These are phyloP conservation scores for Burhinus bistriatus DNA, from an alignment of 2,113 vertebrate genomes.

Conservation along the genomic window DNA sequence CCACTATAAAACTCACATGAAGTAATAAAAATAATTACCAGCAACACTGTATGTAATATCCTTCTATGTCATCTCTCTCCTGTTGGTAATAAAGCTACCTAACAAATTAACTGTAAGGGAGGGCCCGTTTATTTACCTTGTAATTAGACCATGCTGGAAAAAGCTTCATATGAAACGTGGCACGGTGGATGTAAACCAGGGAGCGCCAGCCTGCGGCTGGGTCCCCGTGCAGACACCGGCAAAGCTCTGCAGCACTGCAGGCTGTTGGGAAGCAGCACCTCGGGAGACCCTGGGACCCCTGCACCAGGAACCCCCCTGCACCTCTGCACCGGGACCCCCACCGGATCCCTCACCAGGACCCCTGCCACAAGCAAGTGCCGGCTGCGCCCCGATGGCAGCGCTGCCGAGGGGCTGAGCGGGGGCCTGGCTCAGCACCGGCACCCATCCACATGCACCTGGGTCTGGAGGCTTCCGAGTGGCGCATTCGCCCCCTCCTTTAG, in stretches of 20 bases:
- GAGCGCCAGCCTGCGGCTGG: not conserved
- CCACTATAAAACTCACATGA: conserved; percentile 25
- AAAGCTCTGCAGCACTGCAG: not conserved
- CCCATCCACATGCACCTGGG: rapidly evolving
- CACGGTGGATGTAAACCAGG: not conserved
- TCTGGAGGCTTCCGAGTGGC: not conserved
- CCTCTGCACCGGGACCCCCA: not conserved
- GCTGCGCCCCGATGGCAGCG: not conserved
- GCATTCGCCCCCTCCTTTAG: rapidly evolving
- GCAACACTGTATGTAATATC: conserved; percentile 13
- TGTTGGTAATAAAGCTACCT: conserved; percentile 57
- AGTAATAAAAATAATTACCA: conserved; percentile 68
- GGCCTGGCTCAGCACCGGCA: not conserved
- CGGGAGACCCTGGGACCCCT: not conserved
- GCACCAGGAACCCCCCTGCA: too few relatives aligned
- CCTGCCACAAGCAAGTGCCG: not conserved
- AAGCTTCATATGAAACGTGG: not conserved
- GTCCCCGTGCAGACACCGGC: too few relatives aligned
- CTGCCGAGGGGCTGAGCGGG: not conserved
- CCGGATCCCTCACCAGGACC: not conserved
- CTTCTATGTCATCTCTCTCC: conserved; percentile 61
- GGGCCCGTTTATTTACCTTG: conserved; percentile 38
- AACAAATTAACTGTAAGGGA: conserved; percentile 57
- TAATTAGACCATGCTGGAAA: conserved; percentile 38
- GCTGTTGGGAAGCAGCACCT: not conserved